Conservation (phyloP, 1,140 invertebrate genomes). For the Hylyphantes graminicola region DNA sequence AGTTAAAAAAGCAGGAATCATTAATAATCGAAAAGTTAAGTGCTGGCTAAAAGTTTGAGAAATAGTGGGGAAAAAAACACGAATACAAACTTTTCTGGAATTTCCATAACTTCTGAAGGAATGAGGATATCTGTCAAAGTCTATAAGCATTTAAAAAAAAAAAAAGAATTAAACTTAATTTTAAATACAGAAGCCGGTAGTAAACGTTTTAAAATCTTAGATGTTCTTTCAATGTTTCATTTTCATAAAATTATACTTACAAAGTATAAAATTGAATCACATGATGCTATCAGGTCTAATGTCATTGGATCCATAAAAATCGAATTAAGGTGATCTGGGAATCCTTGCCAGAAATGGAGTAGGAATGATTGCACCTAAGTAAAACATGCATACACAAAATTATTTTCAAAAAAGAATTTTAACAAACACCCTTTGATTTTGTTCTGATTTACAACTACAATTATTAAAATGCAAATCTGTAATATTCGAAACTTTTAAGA, state of each 20-base stretch:
- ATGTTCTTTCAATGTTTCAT: background rate
- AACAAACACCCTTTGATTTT: too few species aligned
- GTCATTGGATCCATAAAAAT: constrained; percentile 12
- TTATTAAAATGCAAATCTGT: too few species aligned
- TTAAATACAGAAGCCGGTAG: background rate
- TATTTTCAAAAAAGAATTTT: too few species aligned
- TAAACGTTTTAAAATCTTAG: background rate
- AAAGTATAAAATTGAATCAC: constrained; percentile 48
- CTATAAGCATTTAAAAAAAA: constrained; percentile 7
- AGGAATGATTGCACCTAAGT: constrained; percentile 33
- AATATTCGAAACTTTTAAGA: too few species aligned
- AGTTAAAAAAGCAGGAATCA: too few species aligned
- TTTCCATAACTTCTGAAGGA: constrained; percentile 26
- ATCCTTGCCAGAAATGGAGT: constrained; percentile 60
- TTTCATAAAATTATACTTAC: constrained; percentile 10
- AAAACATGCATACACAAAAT: background rate
- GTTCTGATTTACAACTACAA: too few species aligned
- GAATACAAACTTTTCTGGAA: constrained; percentile 46
- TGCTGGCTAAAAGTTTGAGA: background rate
- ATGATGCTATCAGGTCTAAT: constrained; percentile 19
- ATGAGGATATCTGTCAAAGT: constrained; percentile 49
- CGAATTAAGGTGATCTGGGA: constrained; percentile 39
- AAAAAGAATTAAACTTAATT: background rate
- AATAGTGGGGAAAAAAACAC: background rate
- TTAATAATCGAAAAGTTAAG: too few species aligned